Evolutionary conservation across 2,113 vertebrate species (phyloP).

Genomic region (Sylvia atricapilla): DNA sequence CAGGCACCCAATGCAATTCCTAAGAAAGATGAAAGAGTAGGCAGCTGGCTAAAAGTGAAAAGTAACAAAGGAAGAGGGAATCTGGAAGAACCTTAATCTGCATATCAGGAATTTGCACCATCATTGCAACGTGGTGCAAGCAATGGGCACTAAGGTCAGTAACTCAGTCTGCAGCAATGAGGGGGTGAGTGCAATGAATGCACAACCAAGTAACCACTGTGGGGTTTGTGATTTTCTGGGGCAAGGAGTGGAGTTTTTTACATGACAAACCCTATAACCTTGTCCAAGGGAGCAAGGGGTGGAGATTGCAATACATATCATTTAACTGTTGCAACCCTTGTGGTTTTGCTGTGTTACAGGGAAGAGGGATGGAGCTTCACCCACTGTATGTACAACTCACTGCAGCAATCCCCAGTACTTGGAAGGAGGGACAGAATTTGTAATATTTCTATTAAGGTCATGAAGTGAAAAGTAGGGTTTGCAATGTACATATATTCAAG

Average conservation of each 20-base stretch:
- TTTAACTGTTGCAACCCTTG: not conserved
- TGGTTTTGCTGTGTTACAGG: not conserved
- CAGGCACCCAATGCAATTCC: conserved; percentile 70
- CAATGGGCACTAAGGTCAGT: not conserved
- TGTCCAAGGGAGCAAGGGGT: not conserved
- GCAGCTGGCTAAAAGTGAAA: not conserved
- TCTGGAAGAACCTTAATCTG: not conserved
- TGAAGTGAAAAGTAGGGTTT: not conserved
- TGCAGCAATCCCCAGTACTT: not conserved
- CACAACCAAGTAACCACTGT: not conserved
- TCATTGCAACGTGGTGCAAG: not conserved
- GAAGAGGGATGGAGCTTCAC: not conserved
- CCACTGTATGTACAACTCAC: not conserved
- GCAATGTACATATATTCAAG: not conserved
- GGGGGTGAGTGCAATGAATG: not conserved
- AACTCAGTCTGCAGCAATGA: not conserved
- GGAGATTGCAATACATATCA: not conserved
- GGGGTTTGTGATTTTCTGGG: not conserved
- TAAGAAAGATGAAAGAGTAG: conserved; percentile 44
- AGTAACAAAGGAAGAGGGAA: not conserved
- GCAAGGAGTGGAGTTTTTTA: not conserved
- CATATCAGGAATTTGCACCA: not conserved
- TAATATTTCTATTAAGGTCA: not conserved
- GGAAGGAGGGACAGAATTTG: not conserved
- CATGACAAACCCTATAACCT: not conserved